A percentile compares a stretch with the other conserved stretches of the same genome.
Evolutionary conservation across 2,113 vertebrate species (phyloP).

Genomic region (Poeciliopsis prolifica): DNA sequence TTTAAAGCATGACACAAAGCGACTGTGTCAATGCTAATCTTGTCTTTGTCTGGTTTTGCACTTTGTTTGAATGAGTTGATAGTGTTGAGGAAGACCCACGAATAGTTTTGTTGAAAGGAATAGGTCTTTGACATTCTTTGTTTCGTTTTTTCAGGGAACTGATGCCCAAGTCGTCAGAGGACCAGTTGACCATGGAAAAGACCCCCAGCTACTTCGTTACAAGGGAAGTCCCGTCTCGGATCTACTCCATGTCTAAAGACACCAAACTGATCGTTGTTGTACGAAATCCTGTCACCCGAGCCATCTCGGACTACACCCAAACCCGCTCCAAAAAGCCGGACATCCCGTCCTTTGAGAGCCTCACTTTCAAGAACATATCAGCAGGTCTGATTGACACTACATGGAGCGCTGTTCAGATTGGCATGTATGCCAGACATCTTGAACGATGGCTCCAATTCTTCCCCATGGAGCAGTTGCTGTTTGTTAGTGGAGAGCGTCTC

Average conservation of each 20-base stretch:
- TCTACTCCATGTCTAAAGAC: conserved; percentile 89
- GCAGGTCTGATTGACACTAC: conserved; percentile 89
- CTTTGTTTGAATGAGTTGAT: background rate
- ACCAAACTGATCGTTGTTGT: conserved; percentile 95
- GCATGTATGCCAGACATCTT: conserved; percentile 94
- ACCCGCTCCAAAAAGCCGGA: conserved; percentile 93
- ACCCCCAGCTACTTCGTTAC: conserved; percentile 95
- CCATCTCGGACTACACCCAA: conserved; percentile 96
- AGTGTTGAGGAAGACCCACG: background rate
- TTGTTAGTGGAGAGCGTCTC: conserved; percentile 92
- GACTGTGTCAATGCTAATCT: conserved; percentile 29
- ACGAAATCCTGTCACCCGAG: conserved; percentile 91
- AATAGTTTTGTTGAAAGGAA: background rate
- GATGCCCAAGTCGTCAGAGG: conserved; percentile 91
- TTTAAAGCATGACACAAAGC: conserved; percentile 15
- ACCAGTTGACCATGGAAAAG: conserved; percentile 97
- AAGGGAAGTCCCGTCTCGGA: conserved; percentile 89
- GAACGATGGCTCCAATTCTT: conserved; percentile 93
- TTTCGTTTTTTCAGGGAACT: conserved; percentile 79
- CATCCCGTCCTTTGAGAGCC: conserved; percentile 91
- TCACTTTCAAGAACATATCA: conserved; percentile 91
- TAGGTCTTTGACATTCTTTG: background rate
- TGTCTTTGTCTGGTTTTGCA: background rate
- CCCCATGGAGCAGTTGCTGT: conserved; percentile 88
- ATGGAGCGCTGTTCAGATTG: conserved; percentile 95